Base-by-base conservation (phyloP, 2,888 invertebrate species). In the Synergus gifuensis region DNA sequence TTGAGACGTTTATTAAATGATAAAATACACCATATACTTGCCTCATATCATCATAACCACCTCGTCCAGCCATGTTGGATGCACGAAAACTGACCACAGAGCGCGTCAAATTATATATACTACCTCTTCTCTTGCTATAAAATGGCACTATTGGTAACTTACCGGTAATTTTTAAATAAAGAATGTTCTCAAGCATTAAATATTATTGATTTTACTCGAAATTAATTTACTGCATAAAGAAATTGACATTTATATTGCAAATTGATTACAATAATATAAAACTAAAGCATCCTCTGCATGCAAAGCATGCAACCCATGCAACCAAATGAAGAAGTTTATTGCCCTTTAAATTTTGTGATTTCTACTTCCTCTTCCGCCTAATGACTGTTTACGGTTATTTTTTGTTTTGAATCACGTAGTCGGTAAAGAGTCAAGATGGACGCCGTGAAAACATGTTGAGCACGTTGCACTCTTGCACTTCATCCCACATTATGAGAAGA, bases 21-120 rank as follows among this genome's bases (percentile, higher is more conserved):
- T 73, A 84, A 85, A 85, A 82, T 82, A 78, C 81, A 79, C 77
- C 78, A 76, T 83, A 90, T 91, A 91, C 93, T 94, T 95, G 96
- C 97, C 96, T 96, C 93, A 95, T 94, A 95, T 96, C 96, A 93
- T 96, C 96, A 94, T 95, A 96, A 94, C 96, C 95, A 95, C 95
- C 95, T 94, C 96, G 96, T 94, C 96, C 96, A 95, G 97, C 97
- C 97, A 97, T 97, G 95, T 96, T 97, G 94, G 94, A 94, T 94
- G 90, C 90, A 90, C 91, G 90, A 89, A 36, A 91, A 91, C 90
- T 91, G 88, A 87, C 88, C 88, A 89, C 88, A 86, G 88, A 89
- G 89, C 87, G 89, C 88, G 87, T 89, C 87, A 86, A 86, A 79
- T 83, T 79, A 88, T 28, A 28, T n/a, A n/a, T n/a, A n/a, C n/a